phyloP scores from a whole-genome alignment of 2,888 invertebrate genomes.

The Dolichopus griseipennis region DNA sequence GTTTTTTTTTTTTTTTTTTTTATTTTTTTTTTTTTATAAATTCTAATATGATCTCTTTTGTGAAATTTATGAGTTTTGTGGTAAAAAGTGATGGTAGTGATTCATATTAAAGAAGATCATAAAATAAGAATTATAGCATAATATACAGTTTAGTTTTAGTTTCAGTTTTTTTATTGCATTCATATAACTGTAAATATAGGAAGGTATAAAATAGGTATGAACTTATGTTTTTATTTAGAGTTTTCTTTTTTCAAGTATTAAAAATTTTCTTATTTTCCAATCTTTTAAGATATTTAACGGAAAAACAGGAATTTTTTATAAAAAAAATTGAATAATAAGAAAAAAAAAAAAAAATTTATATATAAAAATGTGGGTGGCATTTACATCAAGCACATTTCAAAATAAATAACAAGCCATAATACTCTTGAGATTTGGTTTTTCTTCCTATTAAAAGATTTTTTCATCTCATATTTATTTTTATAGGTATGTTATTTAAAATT shows the following conservation, averaged over 20 bases:
- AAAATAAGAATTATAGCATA: not conserved
- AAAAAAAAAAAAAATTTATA: no score
- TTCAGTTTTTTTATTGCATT: not conserved
- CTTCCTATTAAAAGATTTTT: no score
- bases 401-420: not conserved
- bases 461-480: no score
- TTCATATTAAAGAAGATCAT: not conserved
- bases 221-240: not conserved
- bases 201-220: not conserved
- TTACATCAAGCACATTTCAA: not conserved
- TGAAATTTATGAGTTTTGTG: not conserved
- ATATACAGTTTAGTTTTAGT: not conserved
- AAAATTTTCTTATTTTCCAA: no score
- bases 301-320: no score
- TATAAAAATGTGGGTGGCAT: not conserved
- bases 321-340: no score
- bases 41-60: not conserved
- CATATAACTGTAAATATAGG: not conserved
- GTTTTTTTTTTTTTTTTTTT: no score
- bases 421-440: not conserved
- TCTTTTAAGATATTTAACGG: no score
- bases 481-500: no score
- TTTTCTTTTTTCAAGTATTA: not conserved
- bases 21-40: not conserved
- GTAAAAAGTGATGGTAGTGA: no score